Evolutionary conservation across 2,888 invertebrate genomes (phyloP).

Genomic region (Meliscaeva auricollis): DNA sequence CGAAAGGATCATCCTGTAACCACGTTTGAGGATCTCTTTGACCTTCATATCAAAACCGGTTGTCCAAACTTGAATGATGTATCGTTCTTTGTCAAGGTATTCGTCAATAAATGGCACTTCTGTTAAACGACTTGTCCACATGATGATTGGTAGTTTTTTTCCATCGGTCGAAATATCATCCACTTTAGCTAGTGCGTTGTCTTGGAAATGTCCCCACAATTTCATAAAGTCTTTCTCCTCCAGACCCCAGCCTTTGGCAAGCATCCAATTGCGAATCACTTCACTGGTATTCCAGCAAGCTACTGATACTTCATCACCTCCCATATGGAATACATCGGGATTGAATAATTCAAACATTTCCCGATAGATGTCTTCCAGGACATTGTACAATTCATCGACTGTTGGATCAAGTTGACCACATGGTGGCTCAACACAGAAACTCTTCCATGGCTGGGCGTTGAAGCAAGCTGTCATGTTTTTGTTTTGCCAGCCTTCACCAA

Average conservation of each 20-base stretch:
- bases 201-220: conserved; percentile 91
- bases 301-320: conserved; percentile 90
- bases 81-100: conserved; percentile 89
- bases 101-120: conserved; percentile 87
- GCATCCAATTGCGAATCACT: conserved; percentile 89
- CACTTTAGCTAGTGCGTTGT: conserved; percentile 80
- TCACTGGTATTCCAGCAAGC: conserved; percentile 91
- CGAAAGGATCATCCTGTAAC: conserved; percentile 91
- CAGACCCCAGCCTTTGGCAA: conserved; percentile 86
- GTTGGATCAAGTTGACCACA: conserved; percentile 93
- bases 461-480: conserved; percentile 88
- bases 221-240: conserved; percentile 87
- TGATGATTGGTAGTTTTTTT: conserved; percentile 87
- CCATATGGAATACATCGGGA: conserved; percentile 94
- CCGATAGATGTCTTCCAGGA: conserved; percentile 89
- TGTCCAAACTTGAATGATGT: conserved; percentile 93
- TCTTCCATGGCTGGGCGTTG: conserved; percentile 90
- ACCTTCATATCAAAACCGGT: conserved; percentile 88
- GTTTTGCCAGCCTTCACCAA: conserved; percentile 94
- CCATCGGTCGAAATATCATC: conserved; percentile 82
- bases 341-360: conserved; percentile 87
- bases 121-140: conserved; percentile 94
- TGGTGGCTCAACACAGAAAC: conserved; percentile 92
- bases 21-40: conserved; percentile 88
- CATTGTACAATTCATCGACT: conserved; percentile 88